Percentiles rank a stretch among this genome's conserved stretches.
Conservation (phyloP, 2,797 vertebrate genomes). For the Cacajao melanocephalus region DNA sequence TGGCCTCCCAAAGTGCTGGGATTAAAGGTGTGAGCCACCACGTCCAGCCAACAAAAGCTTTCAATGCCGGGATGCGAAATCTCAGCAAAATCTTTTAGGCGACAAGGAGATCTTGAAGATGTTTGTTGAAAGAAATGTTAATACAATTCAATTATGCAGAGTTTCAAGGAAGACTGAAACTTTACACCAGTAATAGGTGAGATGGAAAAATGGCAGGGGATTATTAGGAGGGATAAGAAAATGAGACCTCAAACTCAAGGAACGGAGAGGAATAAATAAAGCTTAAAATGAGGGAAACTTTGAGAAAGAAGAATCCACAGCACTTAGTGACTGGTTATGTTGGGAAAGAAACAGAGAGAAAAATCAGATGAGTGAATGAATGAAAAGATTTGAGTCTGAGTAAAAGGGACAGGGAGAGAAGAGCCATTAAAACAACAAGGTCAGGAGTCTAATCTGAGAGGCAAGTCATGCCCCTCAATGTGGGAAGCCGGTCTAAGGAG, state of each 20-base stretch:
- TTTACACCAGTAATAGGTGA: conserved; percentile 26
- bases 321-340: neutral
- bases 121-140: neutral
- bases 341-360: neutral
- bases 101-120: neutral
- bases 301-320: neutral
- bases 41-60: neutral
- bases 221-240: conserved; percentile 14
- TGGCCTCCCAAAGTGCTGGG: neutral
- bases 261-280: neutral
- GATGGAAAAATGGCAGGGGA: neutral
- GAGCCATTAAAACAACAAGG: neutral
- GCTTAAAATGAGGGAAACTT: neutral
- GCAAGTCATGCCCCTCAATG: neutral
- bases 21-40: neutral
- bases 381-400: neutral
- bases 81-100: neutral
- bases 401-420: neutral
- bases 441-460: neutral
- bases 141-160: conserved; percentile 5
- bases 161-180: neutral
- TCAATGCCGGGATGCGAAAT: neutral
- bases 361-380: neutral
- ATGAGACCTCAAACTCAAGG: neutral
- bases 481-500: neutral